These are phyloP conservation scores for Calidris pugnax DNA, from an alignment of 2,113 vertebrate species.

Conservation along the genomic window DNA sequence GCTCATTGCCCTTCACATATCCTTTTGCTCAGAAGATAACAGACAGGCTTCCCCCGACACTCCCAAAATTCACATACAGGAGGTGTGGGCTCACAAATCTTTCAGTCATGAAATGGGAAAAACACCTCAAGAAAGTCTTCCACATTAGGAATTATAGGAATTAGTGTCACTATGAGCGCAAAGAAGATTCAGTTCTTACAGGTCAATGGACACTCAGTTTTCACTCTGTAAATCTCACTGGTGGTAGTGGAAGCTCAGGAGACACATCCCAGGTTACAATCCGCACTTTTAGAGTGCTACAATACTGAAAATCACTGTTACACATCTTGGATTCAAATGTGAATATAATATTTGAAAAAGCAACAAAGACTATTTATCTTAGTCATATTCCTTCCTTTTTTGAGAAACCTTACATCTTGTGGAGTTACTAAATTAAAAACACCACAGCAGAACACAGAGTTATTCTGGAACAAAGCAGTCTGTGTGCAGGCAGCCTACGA, in stretches of 20 bases:
- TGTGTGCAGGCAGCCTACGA: not conserved
- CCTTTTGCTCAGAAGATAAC: not conserved
- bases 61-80: not conserved
- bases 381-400: not conserved
- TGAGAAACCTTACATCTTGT: not conserved
- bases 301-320: not conserved
- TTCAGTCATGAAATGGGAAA: not conserved
- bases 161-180: not conserved
- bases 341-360: not conserved
- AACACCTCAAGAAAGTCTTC: not conserved
- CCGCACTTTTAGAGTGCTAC: not conserved
- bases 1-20: not conserved
- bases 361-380: not conserved
- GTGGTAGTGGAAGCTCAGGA: not conserved
- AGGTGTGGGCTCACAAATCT: not conserved
- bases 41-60: not conserved
- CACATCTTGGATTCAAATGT: not conserved
- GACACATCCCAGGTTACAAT: not conserved
- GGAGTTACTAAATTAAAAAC: not conserved
- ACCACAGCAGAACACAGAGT: not conserved
- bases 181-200: not conserved
- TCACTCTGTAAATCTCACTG: not conserved
- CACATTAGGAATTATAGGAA: not conserved
- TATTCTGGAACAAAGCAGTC: not conserved
- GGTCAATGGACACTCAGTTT: not conserved